Conservation (phyloP, 1,140 invertebrate genomes). For the Drosophila mauritiana region DNA sequence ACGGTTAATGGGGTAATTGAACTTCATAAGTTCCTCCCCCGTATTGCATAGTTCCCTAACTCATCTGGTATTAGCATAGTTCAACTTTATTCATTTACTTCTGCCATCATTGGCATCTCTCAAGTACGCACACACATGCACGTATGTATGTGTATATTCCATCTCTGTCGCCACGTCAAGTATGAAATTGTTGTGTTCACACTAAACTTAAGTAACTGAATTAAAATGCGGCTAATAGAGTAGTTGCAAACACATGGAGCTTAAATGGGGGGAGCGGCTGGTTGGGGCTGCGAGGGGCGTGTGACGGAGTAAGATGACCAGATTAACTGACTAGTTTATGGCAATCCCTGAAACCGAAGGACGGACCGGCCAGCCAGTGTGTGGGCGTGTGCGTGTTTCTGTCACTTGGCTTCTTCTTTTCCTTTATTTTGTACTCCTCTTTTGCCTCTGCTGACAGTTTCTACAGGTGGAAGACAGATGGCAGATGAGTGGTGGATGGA, state of each 20-base stretch:
- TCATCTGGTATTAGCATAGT: no score
- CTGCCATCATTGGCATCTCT: background rate
- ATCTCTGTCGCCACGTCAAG: constrained; percentile 57
- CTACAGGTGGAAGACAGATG: constrained; percentile 48
- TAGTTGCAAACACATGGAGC: constrained; percentile 74
- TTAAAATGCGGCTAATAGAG: constrained; percentile 82
- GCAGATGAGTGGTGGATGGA: constrained; percentile 1
- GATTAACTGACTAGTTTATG: constrained; percentile 55
- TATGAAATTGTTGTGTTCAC: constrained; percentile 83
- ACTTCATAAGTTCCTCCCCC: no score
- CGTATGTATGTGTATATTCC: background rate
- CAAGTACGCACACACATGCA: background rate
- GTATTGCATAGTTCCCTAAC: no score
- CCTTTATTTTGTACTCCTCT: background rate
- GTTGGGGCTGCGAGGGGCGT: background rate
- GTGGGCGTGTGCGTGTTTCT: constrained; percentile 42
- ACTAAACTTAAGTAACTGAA: constrained; percentile 83
- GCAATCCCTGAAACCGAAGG: constrained; percentile 40
- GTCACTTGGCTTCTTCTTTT: constrained; percentile 49
- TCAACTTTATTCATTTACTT: background rate
- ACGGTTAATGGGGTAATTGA: no score
- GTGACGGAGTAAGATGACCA: constrained; percentile 48
- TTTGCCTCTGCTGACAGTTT: constrained; percentile 36
- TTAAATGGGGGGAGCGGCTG: constrained; percentile 23
- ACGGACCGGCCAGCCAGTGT: background rate